Conservation (phyloP, 2,888 invertebrate species). For the Melanotus villosus region DNA sequence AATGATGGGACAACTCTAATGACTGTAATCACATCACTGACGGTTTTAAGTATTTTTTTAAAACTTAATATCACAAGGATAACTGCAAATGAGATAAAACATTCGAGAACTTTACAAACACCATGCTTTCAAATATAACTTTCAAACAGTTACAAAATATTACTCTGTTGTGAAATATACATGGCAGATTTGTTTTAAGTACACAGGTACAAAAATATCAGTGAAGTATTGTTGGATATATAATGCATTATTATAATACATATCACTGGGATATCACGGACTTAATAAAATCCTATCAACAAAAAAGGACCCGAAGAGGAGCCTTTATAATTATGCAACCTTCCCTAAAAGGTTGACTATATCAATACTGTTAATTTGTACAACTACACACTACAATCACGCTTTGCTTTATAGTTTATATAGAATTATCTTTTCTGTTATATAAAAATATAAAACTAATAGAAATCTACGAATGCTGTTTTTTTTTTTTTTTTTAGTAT, state of each 20-base stretch:
- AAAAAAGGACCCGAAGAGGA: constrained; percentile 27
- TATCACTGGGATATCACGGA: constrained; percentile 53
- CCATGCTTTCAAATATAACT: constrained; percentile 30
- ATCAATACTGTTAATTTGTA: constrained; percentile 47
- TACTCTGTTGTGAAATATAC: constrained; percentile 19
- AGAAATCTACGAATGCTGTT: constrained; percentile 32
- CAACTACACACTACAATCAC: constrained; percentile 50
- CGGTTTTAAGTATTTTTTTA: constrained; percentile 24
- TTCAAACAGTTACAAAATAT: constrained; percentile 22
- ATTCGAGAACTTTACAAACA: constrained; percentile 28
- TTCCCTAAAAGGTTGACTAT: constrained; percentile 29
- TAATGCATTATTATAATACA: constrained; percentile 49
- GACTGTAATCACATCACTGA: constrained; percentile 43
- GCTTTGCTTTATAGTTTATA: constrained; percentile 51
- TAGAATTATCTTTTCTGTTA: constrained; percentile 39
- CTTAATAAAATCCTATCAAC: constrained; percentile 51
- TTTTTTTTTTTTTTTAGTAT: constrained; percentile 29
- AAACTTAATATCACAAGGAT: constrained; percentile 44
- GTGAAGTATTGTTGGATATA: constrained; percentile 36
- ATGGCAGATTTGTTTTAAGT: constrained; percentile 39
- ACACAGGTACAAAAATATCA: constrained; percentile 47
- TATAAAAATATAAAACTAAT: constrained; percentile 48
- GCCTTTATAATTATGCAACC: constrained; percentile 21
- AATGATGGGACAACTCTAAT: constrained; percentile 17
- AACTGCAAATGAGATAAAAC: no score